Evolutionary conservation across 2,797 vertebrate genomes (phyloP).

Genomic region (Corythornis leucogaster): DNA sequence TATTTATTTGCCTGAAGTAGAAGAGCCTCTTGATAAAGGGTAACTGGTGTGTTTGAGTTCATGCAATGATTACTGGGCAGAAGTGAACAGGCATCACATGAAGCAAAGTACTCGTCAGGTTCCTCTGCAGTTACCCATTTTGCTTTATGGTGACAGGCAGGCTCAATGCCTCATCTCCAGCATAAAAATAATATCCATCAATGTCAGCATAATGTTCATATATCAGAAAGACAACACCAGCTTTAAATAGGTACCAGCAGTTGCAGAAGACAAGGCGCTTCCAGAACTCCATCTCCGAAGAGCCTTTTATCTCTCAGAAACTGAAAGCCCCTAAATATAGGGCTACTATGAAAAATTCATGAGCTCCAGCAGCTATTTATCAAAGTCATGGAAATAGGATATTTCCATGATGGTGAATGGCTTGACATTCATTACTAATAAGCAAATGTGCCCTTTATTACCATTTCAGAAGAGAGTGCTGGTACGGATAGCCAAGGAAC

Average conservation of each 20-base stretch:
- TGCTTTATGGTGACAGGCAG: constrained; percentile 1
- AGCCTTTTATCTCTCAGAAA: constrained; percentile 71
- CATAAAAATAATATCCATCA: constrained; percentile 25
- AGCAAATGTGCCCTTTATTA: constrained; percentile 60
- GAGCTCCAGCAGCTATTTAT: constrained; percentile 65
- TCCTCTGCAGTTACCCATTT: background rate
- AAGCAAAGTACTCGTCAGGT: background rate
- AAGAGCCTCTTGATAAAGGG: background rate
- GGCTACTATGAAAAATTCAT: constrained; percentile 76
- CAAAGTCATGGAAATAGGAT: constrained; percentile 70
- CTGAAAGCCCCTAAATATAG: constrained; percentile 79
- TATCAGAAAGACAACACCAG: constrained; percentile 47
- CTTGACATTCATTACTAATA: constrained; percentile 73
- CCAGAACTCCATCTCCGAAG: constrained; percentile 50
- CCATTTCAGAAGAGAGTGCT: constrained; percentile 9
- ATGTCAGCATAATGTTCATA: constrained; percentile 31
- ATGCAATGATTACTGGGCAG: rapidly evolving
- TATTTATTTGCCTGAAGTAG: background rate
- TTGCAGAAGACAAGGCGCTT: constrained; percentile 43
- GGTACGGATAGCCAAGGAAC: constrained; percentile 13
- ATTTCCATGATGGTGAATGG: constrained; percentile 61
- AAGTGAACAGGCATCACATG: background rate
- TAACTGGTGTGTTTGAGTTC: background rate
- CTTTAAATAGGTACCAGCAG: constrained; percentile 67
- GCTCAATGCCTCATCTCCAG: constrained; percentile 33